phyloP scores from a whole-genome alignment of 1,140 invertebrate genomes.

The Cotesia chilonis region DNA sequence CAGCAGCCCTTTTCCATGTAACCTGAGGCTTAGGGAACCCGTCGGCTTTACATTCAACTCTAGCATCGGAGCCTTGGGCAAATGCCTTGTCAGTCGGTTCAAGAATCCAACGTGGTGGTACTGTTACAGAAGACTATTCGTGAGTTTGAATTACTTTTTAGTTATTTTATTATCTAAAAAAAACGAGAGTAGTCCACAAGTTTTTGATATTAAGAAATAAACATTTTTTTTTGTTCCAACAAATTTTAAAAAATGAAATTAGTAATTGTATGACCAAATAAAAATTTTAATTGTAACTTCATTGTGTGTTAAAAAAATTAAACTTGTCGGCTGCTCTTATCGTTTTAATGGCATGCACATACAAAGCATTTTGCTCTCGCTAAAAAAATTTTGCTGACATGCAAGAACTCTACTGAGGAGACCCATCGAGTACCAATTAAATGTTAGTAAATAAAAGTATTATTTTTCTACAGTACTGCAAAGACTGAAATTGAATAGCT shows the following conservation, averaged over 20 bases:
- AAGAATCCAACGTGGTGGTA: constrained; percentile 95
- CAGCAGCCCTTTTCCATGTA: constrained; percentile 94
- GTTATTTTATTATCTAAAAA: constrained; percentile 39
- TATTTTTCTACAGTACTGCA: constrained; percentile 14
- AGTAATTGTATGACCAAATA: neutral
- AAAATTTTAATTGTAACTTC: neutral
- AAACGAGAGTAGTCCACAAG: constrained; percentile 35
- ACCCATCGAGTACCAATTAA: constrained; percentile 29
- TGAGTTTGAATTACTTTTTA: constrained; percentile 34
- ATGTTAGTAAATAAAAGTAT: neutral
- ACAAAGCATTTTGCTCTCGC: constrained; percentile 36
- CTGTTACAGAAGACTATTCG: constrained; percentile 67
- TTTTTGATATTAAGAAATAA: constrained; percentile 20
- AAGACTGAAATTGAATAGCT: neutral
- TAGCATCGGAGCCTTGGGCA: constrained; percentile 90
- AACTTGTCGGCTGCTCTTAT: constrained; percentile 22
- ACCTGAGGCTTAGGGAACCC: constrained; percentile 93
- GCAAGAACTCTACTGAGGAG: constrained; percentile 20
- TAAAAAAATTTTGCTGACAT: constrained; percentile 28
- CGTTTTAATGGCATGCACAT: constrained; percentile 34
- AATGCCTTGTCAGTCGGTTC: constrained; percentile 96
- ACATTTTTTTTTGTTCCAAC: neutral
- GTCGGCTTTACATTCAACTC: constrained; percentile 94
- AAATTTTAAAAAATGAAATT: neutral
- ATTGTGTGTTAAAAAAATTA: constrained; percentile 26